These are phyloP conservation scores for Dinoponera quadriceps DNA, from an alignment of 1,140 invertebrate genomes.

Conservation along the genomic window DNA sequence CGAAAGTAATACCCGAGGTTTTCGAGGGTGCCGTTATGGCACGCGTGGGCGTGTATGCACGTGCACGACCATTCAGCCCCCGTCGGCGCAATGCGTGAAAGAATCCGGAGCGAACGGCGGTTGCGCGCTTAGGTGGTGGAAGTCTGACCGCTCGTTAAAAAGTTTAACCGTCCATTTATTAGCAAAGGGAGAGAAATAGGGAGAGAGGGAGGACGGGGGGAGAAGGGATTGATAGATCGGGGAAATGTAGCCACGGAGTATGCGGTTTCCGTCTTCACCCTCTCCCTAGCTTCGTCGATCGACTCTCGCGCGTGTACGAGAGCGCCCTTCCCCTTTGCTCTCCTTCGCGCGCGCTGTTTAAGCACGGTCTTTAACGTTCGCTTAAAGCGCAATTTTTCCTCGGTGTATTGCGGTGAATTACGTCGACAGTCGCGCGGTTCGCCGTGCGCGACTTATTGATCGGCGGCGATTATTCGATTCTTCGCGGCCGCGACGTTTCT, in stretches of 20 bases:
- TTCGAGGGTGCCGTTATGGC: constrained; percentile 60
- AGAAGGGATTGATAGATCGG: constrained; percentile 40
- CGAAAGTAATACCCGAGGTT: constrained; percentile 17
- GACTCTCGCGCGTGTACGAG: constrained; percentile 46
- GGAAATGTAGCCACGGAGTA: constrained; percentile 66
- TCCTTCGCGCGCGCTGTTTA: constrained; percentile 18
- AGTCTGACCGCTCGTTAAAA: constrained; percentile 75
- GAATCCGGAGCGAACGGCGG: constrained; percentile 55
- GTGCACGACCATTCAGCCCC: constrained; percentile 61
- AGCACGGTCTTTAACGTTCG: constrained; percentile 36
- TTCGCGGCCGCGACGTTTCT: too few relatives aligned
- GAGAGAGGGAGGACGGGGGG: constrained; percentile 5
- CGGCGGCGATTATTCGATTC: constrained; percentile 5
- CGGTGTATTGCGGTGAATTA: constrained; percentile 1
- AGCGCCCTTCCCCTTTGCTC: constrained; percentile 1
- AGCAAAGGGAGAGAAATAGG: constrained; percentile 28
- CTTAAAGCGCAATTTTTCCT: constrained; percentile 32
- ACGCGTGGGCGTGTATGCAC: constrained; percentile 53
- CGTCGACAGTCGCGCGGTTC: constrained; percentile 4
- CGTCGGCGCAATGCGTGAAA: constrained; percentile 69
- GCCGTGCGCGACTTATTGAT: neutral
- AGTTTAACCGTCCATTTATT: constrained; percentile 75
- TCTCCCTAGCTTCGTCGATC: neutral
- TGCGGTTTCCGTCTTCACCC: constrained; percentile 24
- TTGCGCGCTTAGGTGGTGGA: constrained; percentile 60